Base-by-base conservation (phyloP, 2,888 invertebrate genomes). In the Hybos culiciformis region DNA sequence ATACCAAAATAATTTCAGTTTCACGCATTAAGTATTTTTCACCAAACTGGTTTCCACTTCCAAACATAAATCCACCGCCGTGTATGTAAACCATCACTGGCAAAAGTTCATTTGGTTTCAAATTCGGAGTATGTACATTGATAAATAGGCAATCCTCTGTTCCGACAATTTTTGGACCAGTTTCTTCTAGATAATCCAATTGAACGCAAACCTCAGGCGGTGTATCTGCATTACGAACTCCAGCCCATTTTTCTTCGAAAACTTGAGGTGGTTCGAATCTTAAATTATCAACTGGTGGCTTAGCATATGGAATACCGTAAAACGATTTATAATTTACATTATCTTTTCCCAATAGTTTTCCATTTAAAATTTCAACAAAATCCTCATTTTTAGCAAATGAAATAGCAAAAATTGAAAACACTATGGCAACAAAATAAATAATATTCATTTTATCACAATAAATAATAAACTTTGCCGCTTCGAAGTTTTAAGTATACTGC, bases 51-150 rank as follows among this genome's bases (percentile, higher is more conserved):
- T 34, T 19, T 12, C 34, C 34, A 19, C 8, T 17, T 1, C 78
- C 77, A 50, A 71, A 75, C 72, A 78, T 78, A 58, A 73, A 79
- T 12, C 74, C 78, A 0, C 79, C 72, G 4, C 78, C 78, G 48
- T 79, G 79, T 46, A 79, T 75, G 60, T 63, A 75, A 4, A 78
- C 67, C 46, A 78, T 54, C 1, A 79, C 78, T 0, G 78, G 75
- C 9, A 17, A 5, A 15, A 33, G 23, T 2, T 42, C 12, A 17
- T 43, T 7, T 43, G 8, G 0, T 17, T 6, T 47, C 32, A 34
- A 8, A 17, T 43, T 46, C 8, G 78, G 76, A 0, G 75, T 71
- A 54, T 71, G 70, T 1, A 80, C 67, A 57, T 78, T 79, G 7
- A 78, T 48, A 56, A 70, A 76, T 1, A 80, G 62, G 52, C 80